Evolutionary conservation across 2,888 invertebrate species (phyloP), one percentile per base, ranked within the genome.

Genomic region (Mycalesis mineus): DNA sequence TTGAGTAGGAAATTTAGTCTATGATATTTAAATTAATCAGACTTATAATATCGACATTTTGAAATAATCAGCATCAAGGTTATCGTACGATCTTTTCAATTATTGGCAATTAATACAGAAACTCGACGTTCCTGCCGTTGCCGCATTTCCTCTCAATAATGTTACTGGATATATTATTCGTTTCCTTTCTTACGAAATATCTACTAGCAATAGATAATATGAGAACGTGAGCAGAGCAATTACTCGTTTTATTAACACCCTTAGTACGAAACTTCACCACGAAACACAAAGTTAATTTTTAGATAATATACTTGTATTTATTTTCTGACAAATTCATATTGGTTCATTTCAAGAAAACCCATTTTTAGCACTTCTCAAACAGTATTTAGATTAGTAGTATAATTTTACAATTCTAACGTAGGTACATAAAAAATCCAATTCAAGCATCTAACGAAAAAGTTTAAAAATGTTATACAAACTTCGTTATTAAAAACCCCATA

Each of bases 131-230:
- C 42, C 42, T 57, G 44, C 44, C 64, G 57, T 60, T 64, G 63
- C 64, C 60, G 66, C 63, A 47, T 47, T 33, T 68, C 68, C 69
- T 65, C 48, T 42, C 47, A 49, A 56, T 57, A 65, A 60, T 60
- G 60, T 62, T 63, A 61, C 60, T 48, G 50, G 60, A 58, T 47
- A 60, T 51, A 63, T 66, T 61, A 64, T 58, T 49, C 48, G 59
- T 60, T 64, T 69, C 69, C 68, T 55, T 58, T 55, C 56, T 68
- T 67, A 55, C 60, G 49, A 59, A 65, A 68, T 55, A 52, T 52
- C 49, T 13, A 41, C 11, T 31, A 50, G 22, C 54, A 60, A 55
- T 29, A 47, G 17, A 55, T 57, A 47, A 28, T 61, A 31, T 61
- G 51, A 58, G 61, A 61, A 61, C 47, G 37, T 47, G 22, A 42